These are phyloP conservation scores for Rhabdomys dilectus DNA, from an alignment of 2,113 vertebrate genomes.

Conservation along the genomic window DNA sequence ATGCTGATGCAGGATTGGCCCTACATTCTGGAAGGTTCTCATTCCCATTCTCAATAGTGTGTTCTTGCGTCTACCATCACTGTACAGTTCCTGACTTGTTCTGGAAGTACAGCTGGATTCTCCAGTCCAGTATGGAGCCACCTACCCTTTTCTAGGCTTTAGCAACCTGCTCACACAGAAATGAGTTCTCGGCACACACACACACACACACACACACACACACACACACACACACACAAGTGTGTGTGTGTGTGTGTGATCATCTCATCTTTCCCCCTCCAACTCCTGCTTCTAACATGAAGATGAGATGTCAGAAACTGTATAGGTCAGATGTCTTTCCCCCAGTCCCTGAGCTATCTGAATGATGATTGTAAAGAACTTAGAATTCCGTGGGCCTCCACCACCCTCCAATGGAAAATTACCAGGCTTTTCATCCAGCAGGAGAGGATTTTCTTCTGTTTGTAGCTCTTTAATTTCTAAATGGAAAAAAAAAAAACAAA, in stretches of 20 bases:
- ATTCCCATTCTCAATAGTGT: neutral
- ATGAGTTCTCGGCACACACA: constrained; percentile 51
- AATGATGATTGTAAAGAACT: neutral
- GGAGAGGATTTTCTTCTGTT: constrained; percentile 50
- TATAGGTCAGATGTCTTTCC: neutral
- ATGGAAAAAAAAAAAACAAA: constrained; percentile 42
- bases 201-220: too few relatives aligned
- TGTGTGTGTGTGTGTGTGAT: too few relatives aligned
- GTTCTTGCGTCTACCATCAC: neutral
- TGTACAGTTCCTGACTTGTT: neutral
- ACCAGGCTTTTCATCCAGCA: constrained; percentile 60
- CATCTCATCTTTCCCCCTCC: too few relatives aligned
- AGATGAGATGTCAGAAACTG: neutral
- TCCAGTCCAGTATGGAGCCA: neutral
- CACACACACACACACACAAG: too few relatives aligned
- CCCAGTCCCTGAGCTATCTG: neutral
- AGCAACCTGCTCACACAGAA: neutral
- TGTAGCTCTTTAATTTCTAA: constrained; percentile 63
- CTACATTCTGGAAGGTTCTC: neutral
- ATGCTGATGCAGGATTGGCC: neutral
- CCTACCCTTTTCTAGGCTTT: neutral
- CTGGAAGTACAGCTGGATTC: neutral
- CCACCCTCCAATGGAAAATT: neutral
- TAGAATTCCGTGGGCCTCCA: neutral
- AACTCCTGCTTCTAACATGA: neutral